These are phyloP conservation scores for Psittacula echo DNA, from an alignment of 2,797 vertebrate genomes.

Conservation along the genomic window DNA sequence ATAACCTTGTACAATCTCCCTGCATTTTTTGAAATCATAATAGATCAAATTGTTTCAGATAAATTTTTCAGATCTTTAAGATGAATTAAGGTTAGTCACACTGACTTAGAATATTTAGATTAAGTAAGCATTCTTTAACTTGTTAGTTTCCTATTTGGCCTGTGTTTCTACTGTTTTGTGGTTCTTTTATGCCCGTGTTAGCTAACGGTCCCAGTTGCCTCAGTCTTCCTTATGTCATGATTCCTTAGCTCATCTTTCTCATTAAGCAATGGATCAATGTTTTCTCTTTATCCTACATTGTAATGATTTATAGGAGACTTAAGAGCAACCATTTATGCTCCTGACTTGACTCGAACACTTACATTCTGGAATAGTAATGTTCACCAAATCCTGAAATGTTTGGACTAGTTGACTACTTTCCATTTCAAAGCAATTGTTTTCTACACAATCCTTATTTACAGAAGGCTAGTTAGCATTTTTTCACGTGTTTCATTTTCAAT, in stretches of 20 bases:
- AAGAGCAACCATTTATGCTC: not conserved
- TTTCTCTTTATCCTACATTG: not conserved
- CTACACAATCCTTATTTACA: not conserved
- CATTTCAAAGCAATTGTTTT: not conserved
- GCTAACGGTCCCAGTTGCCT: not conserved
- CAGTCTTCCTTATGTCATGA: not conserved
- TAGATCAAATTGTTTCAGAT: not conserved
- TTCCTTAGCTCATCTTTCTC: not conserved
- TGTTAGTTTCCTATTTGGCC: not conserved
- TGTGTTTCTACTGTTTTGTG: not conserved
- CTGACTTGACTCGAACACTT: not conserved
- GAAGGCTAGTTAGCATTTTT: not conserved
- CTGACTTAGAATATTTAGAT: not conserved
- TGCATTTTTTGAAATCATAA: not conserved
- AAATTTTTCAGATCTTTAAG: not conserved
- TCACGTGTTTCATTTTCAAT: slow-evolving; percentile 1
- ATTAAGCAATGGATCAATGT: not conserved
- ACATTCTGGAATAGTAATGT: not conserved
- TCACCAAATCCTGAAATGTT: not conserved
- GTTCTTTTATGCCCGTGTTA: not conserved
- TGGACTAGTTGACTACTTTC: not conserved
- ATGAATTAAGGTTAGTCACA: not conserved
- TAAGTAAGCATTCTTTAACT: not conserved
- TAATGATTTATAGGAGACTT: not conserved
- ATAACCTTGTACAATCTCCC: not conserved